Conservation (phyloP, 2,797 vertebrate species). For the Sternotherus odoratus region DNA sequence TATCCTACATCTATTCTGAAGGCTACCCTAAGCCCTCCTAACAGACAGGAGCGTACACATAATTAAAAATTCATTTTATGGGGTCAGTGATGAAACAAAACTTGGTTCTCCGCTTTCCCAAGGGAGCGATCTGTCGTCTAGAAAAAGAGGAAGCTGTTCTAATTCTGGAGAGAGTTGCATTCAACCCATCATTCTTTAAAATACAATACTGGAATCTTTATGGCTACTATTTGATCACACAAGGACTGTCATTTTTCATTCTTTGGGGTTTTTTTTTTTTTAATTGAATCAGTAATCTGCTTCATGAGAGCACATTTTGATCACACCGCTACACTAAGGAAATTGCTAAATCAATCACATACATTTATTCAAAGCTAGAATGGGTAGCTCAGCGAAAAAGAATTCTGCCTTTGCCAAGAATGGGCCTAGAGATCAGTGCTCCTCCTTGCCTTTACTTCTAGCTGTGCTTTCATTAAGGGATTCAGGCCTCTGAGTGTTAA, state of each 20-base stretch:
- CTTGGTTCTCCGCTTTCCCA: conserved; percentile 31
- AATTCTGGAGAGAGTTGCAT: not conserved
- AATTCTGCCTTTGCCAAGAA: not conserved
- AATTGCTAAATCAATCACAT: not conserved
- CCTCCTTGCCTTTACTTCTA: not conserved
- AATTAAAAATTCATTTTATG: conserved; percentile 70
- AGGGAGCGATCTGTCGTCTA: conserved; percentile 27
- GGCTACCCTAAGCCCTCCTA: conserved; percentile 55
- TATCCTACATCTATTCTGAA: conserved; percentile 35
- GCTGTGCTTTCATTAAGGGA: not conserved
- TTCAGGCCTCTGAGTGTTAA: not conserved
- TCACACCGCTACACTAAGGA: accelerated
- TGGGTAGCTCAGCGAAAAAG: not conserved
- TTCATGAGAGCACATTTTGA: not conserved
- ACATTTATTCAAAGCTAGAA: too few species aligned
- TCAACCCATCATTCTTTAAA: conserved; percentile 37
- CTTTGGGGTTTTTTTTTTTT: not conserved
- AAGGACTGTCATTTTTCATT: not conserved
- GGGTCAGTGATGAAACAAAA: conserved; percentile 59
- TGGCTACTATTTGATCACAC: not conserved
- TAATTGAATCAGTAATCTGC: not conserved
- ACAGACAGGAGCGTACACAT: conserved; percentile 44
- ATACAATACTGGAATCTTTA: not conserved
- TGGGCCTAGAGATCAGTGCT: not conserved
- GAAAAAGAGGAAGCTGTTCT: conserved; percentile 45